Conservation (phyloP, 2,888 invertebrate species). For the Leuctra nigra region DNA sequence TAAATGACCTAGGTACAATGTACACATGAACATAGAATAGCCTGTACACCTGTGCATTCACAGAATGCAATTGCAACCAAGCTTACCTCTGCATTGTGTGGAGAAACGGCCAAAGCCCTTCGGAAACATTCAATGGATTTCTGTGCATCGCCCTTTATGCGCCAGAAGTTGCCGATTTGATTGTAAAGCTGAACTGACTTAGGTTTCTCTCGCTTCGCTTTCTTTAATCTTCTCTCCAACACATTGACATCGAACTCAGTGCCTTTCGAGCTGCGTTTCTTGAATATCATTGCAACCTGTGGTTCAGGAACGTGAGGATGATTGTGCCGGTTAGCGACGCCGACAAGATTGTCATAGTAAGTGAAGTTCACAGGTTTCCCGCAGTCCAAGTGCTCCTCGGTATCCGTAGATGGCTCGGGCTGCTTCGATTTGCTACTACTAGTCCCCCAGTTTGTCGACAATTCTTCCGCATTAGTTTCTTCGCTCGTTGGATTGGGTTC, state of each 20-base stretch:
- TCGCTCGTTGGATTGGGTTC: too few relatives aligned
- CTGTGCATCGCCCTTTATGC: conserved; percentile 80
- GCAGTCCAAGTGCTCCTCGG: conserved; percentile 54
- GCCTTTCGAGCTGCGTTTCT: conserved; percentile 52
- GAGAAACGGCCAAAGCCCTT: conserved; percentile 74
- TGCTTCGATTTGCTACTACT: conserved; percentile 27
- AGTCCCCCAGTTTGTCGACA: conserved; percentile 17
- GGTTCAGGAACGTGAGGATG: conserved; percentile 84
- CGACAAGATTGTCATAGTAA: conserved; percentile 81
- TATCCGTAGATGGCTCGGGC: conserved; percentile 18
- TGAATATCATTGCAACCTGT: conserved; percentile 69
- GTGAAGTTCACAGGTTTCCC: conserved; percentile 83
- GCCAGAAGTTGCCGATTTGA: conserved; percentile 88
- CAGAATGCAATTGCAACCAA: too few relatives aligned
- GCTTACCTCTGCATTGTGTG: conserved; percentile 71
- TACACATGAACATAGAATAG: too few relatives aligned
- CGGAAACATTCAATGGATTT: conserved; percentile 86
- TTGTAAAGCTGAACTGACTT: conserved; percentile 80
- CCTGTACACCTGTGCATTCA: too few relatives aligned
- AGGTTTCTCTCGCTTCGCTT: conserved; percentile 75
- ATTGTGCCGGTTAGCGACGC: conserved; percentile 73
- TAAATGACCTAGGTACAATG: too few relatives aligned
- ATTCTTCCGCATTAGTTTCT: not conserved
- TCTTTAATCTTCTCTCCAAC: conserved; percentile 65
- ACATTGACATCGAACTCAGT: conserved; percentile 68